Evolutionary conservation across 1,140 invertebrate genomes (phyloP).

Genomic region (Hestina assimilis): DNA sequence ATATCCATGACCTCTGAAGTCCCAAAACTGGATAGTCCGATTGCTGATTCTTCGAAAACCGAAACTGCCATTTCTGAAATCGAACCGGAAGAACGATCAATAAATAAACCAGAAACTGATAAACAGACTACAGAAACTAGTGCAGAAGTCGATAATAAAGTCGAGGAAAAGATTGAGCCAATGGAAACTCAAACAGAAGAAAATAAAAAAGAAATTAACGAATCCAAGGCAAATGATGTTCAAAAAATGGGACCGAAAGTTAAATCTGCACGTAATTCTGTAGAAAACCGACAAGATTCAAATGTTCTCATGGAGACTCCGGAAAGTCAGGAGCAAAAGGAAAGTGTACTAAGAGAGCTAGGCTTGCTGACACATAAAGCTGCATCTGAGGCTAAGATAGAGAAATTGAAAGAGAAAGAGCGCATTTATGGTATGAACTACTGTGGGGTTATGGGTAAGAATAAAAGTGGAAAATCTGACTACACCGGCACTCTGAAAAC

Average conservation of each 20-base stretch:
- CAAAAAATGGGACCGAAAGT: conserved; percentile 21
- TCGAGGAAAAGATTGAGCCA: conserved; percentile 10
- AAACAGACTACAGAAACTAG: neutral
- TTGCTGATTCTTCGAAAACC: conserved; percentile 7
- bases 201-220: conserved; percentile 6
- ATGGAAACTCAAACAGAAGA: conserved; percentile 9
- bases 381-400: conserved; percentile 78
- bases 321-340: conserved; percentile 80
- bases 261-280: conserved; percentile 56
- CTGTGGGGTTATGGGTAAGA: conserved; percentile 73
- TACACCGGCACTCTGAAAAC: conserved; percentile 89
- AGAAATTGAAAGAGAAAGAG: conserved; percentile 80
- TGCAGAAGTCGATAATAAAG: conserved; percentile 2
- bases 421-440: conserved; percentile 79
- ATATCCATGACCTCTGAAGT: conserved; percentile 45
- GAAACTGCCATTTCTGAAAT: conserved; percentile 13
- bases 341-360: conserved; percentile 81
- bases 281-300: conserved; percentile 51
- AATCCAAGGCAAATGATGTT: neutral
- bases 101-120: neutral
- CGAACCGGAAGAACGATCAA: neutral
- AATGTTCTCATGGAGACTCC: conserved; percentile 72
- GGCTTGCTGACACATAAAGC: conserved; percentile 82
- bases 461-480: conserved; percentile 69
- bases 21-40: conserved; percentile 38